Evolutionary conservation across 1,140 invertebrate genomes (phyloP), one percentile per base, ranked within the genome.

Genomic region (Lithobius niger): DNA sequence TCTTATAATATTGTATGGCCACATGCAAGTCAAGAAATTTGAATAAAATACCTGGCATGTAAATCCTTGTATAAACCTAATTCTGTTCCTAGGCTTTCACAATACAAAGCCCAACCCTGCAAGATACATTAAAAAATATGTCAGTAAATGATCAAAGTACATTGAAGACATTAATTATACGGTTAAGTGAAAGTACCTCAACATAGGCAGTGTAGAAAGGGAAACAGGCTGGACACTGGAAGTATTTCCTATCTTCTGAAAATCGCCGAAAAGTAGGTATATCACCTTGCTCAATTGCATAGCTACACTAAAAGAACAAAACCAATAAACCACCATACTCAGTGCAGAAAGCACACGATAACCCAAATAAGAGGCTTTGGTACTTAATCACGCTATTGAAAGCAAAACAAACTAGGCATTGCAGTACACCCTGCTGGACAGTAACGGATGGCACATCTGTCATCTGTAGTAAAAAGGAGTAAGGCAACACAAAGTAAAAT

Each of bases 91-190:
- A 72, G 58, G 48, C 62, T 64, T 60, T 73, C 71, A 18, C 66
- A 57, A 57, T 70, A 72, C 25, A 72, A 50, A 4, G 57, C 70
- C 70, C 70, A 72, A 6, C 70, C 70, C 69, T 53, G 21, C 6
- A 16, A 51, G 6, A 28, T 15, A 51, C 6, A 40, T n/a, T 6
- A 40, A 53, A 45, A 31, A 19, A 53, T 3, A 53, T 51, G 4
- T 36, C 4, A 45, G 22, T 6, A 21, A 45, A 45, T 13, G 43
- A 19, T 51, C 19, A 27, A 31, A 31, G 6, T 51, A 31, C 3
- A 51, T 51, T 4, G 4, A 25, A 47, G 18, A 4, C 6, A 47
- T 47, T 24, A 47, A 47, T 47, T 24, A 10, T 47, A 10, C 22
- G 18, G 6, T 10, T 13, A 47, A 47, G 22, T 47, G 18, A 51